A percentile compares a stretch with the other conserved stretches of the same genome.
Conservation (phyloP, 2,888 invertebrate species). For the Eupsilia transversa region DNA sequence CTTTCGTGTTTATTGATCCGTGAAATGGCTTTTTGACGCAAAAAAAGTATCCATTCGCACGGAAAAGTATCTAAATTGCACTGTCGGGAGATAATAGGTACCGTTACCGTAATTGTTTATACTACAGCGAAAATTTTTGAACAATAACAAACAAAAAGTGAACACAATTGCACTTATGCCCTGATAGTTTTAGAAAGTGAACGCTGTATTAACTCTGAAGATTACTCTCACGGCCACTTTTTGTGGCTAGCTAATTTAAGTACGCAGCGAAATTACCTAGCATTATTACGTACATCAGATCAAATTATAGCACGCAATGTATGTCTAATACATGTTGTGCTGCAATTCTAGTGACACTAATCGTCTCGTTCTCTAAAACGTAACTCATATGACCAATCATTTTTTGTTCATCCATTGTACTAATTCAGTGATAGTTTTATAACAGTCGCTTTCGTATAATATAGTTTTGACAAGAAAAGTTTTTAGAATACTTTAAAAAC, state of each 20-base stretch:
- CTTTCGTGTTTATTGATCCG: constrained; percentile 73
- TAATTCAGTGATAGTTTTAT: constrained; percentile 8
- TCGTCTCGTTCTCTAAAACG: constrained; percentile 74
- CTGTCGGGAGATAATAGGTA: constrained; percentile 73
- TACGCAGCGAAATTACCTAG: constrained; percentile 68
- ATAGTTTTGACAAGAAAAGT: not conserved
- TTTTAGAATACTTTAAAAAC: not conserved
- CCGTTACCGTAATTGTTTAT: constrained; percentile 70
- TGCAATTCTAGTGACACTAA: constrained; percentile 83
- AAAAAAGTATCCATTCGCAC: constrained; percentile 67
- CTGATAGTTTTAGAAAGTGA: constrained; percentile 79
- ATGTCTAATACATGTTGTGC: constrained; percentile 71
- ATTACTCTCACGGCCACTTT: constrained; percentile 73
- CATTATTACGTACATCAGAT: constrained; percentile 60
- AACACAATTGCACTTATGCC: constrained; percentile 60
- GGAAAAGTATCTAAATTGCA: constrained; percentile 76
- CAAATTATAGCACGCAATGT: constrained; percentile 76
- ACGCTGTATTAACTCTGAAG: constrained; percentile 67
- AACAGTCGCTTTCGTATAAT: constrained; percentile 70
- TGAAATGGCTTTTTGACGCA: constrained; percentile 72
- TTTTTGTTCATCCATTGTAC: constrained; percentile 70
- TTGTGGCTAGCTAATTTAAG: constrained; percentile 75
- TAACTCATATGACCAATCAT: constrained; percentile 75
- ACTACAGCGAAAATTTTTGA: constrained; percentile 40
- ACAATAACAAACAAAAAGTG: constrained; percentile 63